Evolutionary conservation across 2,113 vertebrate genomes (phyloP), one percentile per base, ranked within the genome.

Genomic region (Anser brachyrhynchus): DNA sequence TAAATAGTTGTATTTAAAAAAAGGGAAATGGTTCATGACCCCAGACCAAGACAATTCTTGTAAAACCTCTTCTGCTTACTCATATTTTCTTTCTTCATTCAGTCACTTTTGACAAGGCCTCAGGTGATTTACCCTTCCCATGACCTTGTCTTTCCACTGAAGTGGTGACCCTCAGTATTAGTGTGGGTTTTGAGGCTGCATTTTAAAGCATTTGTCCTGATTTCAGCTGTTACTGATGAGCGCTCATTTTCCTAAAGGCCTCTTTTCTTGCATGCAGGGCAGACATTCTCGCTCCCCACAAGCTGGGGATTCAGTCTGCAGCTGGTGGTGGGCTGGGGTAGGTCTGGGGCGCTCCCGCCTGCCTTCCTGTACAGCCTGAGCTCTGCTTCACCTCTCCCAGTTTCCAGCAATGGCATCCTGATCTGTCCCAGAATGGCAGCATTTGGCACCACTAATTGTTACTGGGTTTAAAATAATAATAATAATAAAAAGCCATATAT

Each of bases 131-230:
- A 73, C 37, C 79, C 72, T 91, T 90, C 62, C 44, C 54, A 17
- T 46, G 66, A 93, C 89, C 77, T 88, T 66, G 54, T 72, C 28
- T 93, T 92, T 85, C 73, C 51, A 54, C 62, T 90, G 44, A 95
- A 95, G 37, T 81, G 37, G 28, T 62, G 59, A 91, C 28, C 35
- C 31, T 76, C 58, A 19, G 49, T 89, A 93, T 89, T 94, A 94
- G 83, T 46, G 64, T 59, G 83, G 62, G 13, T 46, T 87, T 84
- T 75, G 90, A 89, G 52, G 44, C 35, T 92, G 77, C 41, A n/a
- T 94, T 95, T 91, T 92, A 75, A 89, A 94, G 70, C 15, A 66
- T 89, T 95, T 90, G 8, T 78, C 87, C 52, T 83, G 49, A 72
- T 95, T 89, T 94, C 61, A 86, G 52, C 58, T 78, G 54, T 84